Percentiles rank a stretch among this genome's conserved stretches.
Conservation (phyloP, 35 echinoderm and acorn worm genomes). For the Hemicentrotus pulcherrimus region DNA sequence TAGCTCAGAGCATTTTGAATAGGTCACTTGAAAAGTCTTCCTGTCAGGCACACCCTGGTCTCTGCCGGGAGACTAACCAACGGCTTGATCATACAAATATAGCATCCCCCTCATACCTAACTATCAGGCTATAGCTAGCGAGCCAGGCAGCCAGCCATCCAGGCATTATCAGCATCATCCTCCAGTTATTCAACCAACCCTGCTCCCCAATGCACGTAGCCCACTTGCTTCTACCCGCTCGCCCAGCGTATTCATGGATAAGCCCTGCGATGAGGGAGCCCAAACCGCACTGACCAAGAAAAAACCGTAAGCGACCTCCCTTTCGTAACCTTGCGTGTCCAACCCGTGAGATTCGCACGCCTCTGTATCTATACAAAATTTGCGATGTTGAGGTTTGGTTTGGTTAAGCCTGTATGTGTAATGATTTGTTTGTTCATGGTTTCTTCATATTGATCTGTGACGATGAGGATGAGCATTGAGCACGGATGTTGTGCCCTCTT, state of each 20-base stretch:
- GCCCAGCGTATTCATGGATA: background rate
- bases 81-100: background rate
- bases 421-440: background rate
- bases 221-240: background rate
- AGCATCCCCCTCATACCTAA: background rate
- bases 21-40: background rate
- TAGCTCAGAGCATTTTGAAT: background rate
- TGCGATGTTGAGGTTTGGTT: too few relatives aligned
- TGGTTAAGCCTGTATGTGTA: background rate
- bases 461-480: background rate
- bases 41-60: background rate
- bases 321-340: background rate
- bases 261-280: background rate
- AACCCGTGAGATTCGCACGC: too few relatives aligned
- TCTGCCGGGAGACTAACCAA: background rate
- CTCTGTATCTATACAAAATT: too few relatives aligned
- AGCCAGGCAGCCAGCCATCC: background rate
- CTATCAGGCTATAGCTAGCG: background rate
- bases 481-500: background rate
- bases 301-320: background rate
- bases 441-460: background rate
- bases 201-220: background rate
- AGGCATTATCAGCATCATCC: background rate
- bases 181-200: background rate
- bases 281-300: background rate